Percentiles rank a stretch among this genome's conserved stretches.
Evolutionary conservation across 1,140 invertebrate genomes (phyloP).

Genomic region (Cydia fagiglandana): DNA sequence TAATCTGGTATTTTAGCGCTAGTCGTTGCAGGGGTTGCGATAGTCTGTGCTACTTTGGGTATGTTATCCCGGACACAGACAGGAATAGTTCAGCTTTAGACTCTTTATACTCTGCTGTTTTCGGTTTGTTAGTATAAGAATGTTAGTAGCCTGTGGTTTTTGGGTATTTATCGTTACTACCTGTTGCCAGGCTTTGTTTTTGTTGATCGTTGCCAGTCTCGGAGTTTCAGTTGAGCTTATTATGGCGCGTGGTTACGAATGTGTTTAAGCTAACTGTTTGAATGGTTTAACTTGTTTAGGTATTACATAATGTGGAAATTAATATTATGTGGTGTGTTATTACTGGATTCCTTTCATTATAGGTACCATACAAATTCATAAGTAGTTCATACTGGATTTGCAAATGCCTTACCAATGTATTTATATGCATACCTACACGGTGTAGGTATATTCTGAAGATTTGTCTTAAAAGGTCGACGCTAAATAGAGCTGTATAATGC

Average conservation of each 20-base stretch:
- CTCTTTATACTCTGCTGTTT: constrained; percentile 32
- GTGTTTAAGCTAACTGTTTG: background rate
- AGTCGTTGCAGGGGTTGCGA: constrained; percentile 33
- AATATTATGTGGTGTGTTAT: background rate
- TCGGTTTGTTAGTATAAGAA: constrained; percentile 15
- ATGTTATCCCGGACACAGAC: background rate
- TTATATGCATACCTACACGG: no score
- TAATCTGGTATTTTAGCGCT: constrained; percentile 35
- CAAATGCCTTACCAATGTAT: no score
- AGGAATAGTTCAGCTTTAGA: constrained; percentile 24
- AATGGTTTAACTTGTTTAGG: background rate
- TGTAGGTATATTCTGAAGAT: no score
- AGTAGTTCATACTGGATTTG: no score
- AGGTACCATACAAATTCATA: background rate
- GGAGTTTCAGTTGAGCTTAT: constrained; percentile 50
- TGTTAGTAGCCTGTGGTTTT: constrained; percentile 33
- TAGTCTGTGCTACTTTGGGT: constrained; percentile 35
- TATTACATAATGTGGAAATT: background rate
- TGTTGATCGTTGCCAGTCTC: constrained; percentile 64
- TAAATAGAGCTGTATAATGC: no score
- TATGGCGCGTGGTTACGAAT: constrained; percentile 38
- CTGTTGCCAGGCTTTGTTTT: constrained; percentile 73
- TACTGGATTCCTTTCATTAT: background rate
- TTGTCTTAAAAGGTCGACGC: no score
- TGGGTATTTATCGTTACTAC: constrained; percentile 43